phyloP scores from a whole-genome alignment of 2,888 invertebrate species.

The Eupeodes latifasciatus region DNA sequence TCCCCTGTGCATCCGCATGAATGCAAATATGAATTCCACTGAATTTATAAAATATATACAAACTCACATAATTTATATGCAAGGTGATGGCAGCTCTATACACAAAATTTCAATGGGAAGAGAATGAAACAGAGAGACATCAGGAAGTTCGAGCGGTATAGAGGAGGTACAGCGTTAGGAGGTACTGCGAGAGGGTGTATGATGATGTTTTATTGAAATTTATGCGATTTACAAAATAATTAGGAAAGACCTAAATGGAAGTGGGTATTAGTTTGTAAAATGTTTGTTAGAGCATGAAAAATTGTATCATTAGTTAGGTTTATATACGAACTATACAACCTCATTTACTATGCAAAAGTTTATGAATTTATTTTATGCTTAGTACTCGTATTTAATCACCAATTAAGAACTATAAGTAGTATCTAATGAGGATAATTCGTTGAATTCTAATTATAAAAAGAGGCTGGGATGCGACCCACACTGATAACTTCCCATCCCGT shows the following conservation, averaged over 20 bases:
- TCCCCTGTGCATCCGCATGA: slow-evolving; percentile 74
- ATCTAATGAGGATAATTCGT: neutral
- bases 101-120: neutral
- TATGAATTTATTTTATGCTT: neutral
- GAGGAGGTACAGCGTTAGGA: neutral
- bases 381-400: slow-evolving; percentile 3
- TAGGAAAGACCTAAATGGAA: slow-evolving; percentile 18
- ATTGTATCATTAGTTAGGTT: slow-evolving; percentile 52
- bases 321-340: no score
- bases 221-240: slow-evolving; percentile 41
- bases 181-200: neutral
- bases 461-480: no score
- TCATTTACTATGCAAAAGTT: neutral
- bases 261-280: slow-evolving; percentile 31
- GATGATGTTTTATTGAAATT: slow-evolving; percentile 37
- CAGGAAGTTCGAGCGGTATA: neutral
- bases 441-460: neutral
- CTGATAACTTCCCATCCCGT: no score
- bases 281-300: slow-evolving; percentile 50
- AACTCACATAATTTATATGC: neutral
- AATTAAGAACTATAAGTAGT: slow-evolving; percentile 1
- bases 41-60: slow-evolving; percentile 11
- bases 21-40: slow-evolving; percentile 64
- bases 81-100: slow-evolving; percentile 10
- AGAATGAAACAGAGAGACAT: neutral